Conservation (phyloP, 2,888 invertebrate species). For the Drosophila kuntzei region DNA sequence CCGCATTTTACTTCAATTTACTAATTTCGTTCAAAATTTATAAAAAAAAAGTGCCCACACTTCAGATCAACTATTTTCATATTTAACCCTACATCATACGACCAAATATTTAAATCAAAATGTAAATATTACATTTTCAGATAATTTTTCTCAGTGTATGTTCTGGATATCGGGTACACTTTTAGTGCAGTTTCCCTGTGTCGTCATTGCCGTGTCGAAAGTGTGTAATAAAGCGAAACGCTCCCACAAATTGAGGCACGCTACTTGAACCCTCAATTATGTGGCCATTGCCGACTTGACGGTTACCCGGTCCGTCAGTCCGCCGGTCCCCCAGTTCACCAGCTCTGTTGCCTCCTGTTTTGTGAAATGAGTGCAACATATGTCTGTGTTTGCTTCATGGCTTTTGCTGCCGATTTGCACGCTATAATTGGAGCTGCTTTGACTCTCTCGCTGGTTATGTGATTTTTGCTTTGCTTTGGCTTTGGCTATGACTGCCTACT, state of each 20-base stretch:
- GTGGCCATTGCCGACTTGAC: slow-evolving; percentile 70
- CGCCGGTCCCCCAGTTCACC: neutral
- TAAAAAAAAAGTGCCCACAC: no score
- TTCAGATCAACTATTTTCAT: no score
- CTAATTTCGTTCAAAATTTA: no score
- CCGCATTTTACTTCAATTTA: no score
- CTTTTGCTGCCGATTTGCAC: slow-evolving; percentile 80
- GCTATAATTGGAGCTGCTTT: slow-evolving; percentile 75
- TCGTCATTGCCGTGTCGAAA: slow-evolving; percentile 72
- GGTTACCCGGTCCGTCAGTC: neutral
- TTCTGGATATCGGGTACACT: slow-evolving; percentile 11
- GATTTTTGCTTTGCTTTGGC: slow-evolving; percentile 4
- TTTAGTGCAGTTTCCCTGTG: slow-evolving; percentile 11
- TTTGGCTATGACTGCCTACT: slow-evolving; percentile 27
- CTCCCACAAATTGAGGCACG: slow-evolving; percentile 79
- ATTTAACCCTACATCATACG: no score
- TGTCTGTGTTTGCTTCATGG: slow-evolving; percentile 75
- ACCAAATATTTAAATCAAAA: neutral
- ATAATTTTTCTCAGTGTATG: no score
- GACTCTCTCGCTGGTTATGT: slow-evolving; percentile 18
- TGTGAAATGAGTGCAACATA: slow-evolving; percentile 76
- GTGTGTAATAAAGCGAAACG: slow-evolving; percentile 80
- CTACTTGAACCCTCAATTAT: slow-evolving; percentile 82
- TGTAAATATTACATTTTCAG: neutral
- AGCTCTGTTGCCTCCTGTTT: slow-evolving; percentile 45